Evolutionary conservation across 2,113 vertebrate genomes (phyloP).

Genomic region (Tapirus terrestris): DNA sequence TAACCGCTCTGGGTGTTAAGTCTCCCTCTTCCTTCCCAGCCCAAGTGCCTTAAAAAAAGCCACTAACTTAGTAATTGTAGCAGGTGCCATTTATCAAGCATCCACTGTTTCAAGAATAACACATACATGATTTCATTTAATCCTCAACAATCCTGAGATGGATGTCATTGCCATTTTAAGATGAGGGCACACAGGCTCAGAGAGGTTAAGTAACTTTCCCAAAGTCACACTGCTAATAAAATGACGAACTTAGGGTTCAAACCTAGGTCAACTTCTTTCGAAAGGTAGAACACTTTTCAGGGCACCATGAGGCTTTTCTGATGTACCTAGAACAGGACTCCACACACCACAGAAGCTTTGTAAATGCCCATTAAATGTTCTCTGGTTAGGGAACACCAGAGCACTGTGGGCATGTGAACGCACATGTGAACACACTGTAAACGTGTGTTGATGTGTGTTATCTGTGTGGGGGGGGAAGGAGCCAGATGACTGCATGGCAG

Average conservation of each 20-base stretch:
- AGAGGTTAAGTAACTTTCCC: conserved; percentile 1
- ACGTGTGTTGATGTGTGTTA: background rate
- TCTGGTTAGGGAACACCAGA: background rate
- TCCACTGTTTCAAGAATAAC: conserved; percentile 39
- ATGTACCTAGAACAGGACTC: background rate
- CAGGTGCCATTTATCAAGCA: background rate
- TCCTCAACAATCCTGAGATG: background rate
- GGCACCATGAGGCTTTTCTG: background rate
- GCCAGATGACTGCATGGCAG: background rate
- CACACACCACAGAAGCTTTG: background rate
- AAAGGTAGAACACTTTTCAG: background rate
- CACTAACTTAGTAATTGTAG: background rate
- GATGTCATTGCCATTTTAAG: conserved; percentile 24
- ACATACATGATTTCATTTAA: background rate
- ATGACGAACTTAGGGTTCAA: background rate
- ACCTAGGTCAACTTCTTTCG: conserved; percentile 17
- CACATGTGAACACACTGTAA: background rate
- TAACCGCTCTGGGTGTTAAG: background rate
- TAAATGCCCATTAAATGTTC: background rate
- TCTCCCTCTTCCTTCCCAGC: background rate
- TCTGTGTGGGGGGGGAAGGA: background rate
- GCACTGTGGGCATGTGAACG: background rate
- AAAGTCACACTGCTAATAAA: conserved; percentile 35
- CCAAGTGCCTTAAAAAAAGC: conserved; percentile 2
- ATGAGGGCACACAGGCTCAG: background rate